Conservation (phyloP, 2,113 vertebrate species). For the Dicaeum eximium region DNA sequence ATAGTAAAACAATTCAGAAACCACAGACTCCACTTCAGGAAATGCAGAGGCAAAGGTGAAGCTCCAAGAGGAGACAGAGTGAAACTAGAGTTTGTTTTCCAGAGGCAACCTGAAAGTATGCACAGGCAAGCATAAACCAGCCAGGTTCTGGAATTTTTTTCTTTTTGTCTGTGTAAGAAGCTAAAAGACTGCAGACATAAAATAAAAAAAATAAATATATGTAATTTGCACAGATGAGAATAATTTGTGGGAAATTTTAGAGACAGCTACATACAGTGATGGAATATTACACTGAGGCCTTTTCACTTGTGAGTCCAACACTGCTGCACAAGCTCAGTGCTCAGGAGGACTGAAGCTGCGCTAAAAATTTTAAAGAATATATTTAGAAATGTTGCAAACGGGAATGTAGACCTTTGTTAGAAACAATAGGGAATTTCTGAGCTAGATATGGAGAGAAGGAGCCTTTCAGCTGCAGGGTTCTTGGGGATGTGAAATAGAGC, state of each 20-base stretch:
- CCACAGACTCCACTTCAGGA: not conserved
- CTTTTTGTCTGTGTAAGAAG: not conserved
- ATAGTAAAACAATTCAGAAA: not conserved
- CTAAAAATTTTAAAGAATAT: not conserved
- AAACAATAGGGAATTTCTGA: not conserved
- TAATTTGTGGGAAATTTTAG: not conserved
- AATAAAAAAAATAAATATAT: not conserved
- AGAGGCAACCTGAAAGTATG: not conserved
- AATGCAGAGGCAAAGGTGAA: slow-evolving; percentile 35
- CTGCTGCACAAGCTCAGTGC: not conserved
- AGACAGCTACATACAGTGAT: not conserved
- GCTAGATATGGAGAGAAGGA: not conserved
- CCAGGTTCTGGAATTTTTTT: not conserved
- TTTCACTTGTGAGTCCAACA: not conserved
- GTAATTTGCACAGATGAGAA: not conserved
- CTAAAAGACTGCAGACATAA: not conserved
- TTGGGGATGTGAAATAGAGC: not conserved
- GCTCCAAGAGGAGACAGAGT: not conserved
- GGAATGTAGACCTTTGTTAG: not conserved
- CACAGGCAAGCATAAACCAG: not conserved
- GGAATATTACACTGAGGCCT: not conserved
- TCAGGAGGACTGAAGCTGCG: not conserved
- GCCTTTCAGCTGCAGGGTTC: not conserved
- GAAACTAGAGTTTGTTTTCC: not conserved
- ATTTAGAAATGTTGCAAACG: not conserved